Conservation (phyloP, 2,888 invertebrate genomes). For the Smittia sp. region DNA sequence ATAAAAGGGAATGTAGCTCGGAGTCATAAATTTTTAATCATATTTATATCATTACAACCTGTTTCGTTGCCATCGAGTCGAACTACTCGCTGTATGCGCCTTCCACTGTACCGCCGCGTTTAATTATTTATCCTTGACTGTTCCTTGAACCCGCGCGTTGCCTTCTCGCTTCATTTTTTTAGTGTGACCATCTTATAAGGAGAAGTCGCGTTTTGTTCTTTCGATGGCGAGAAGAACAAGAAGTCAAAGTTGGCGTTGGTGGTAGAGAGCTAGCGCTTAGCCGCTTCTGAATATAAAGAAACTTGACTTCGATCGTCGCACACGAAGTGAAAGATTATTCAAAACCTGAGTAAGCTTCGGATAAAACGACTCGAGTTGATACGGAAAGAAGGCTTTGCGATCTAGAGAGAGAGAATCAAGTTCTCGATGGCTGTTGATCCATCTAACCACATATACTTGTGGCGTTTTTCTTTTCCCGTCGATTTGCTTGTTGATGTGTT, state of each 20-base stretch:
- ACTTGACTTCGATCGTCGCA: no score
- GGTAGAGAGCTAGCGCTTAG: no score
- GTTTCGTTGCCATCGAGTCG: conserved; percentile 17
- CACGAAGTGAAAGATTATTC: no score
- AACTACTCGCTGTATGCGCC: background rate
- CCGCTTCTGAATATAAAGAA: no score
- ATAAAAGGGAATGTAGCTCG: background rate
- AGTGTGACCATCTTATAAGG: conserved; percentile 3
- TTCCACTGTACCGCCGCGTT: conserved; percentile 10
- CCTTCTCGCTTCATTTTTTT: background rate
- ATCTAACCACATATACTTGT: background rate
- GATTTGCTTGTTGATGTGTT: conserved; percentile 1
- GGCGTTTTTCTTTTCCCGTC: background rate
- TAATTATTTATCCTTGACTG: conserved; percentile 35
- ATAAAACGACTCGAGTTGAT: no score
- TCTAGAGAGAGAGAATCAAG: background rate
- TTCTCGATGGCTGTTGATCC: background rate
- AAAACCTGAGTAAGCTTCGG: no score
- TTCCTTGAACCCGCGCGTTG: conserved; percentile 23
- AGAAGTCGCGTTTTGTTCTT: background rate
- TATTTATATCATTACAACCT: conserved; percentile 31
- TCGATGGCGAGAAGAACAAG: no score
- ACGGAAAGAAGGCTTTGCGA: background rate
- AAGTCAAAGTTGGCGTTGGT: no score
- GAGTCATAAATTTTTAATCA: conserved; percentile 30